A percentile compares a stretch with the other conserved stretches of the same genome.
Evolutionary conservation across 2,888 invertebrate species (phyloP).

Genomic region (Ormyrus labotus): DNA sequence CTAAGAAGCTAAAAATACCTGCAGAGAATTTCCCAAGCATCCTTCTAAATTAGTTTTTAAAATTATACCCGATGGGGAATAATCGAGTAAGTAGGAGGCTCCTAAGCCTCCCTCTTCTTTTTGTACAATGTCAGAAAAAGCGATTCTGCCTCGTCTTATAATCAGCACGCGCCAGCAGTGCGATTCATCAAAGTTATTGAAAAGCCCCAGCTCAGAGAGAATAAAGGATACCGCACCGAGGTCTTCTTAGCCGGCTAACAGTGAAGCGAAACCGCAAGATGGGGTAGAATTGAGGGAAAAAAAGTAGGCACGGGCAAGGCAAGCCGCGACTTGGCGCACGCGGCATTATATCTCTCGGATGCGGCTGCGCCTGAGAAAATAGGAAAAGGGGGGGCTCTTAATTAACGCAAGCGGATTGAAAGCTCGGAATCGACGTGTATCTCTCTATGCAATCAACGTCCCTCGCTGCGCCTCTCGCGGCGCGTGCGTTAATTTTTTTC

Average conservation of each 20-base stretch:
- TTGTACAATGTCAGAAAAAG: too few species aligned
- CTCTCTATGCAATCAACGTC: slow-evolving; percentile 20
- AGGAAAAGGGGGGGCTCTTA: slow-evolving; percentile 24
- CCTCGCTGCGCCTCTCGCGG: not conserved
- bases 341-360: not conserved
- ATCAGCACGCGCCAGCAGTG: too few species aligned
- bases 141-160: too few species aligned
- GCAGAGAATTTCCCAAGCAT: not conserved
- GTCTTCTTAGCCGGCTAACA: not conserved
- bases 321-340: not conserved
- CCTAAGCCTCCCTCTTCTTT: too few species aligned
- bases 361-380: slow-evolving; percentile 29
- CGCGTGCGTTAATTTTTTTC: too few species aligned
- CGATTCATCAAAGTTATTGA: too few species aligned
- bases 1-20: too few species aligned
- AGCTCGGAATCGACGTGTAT: slow-evolving; percentile 37
- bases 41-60: too few species aligned
- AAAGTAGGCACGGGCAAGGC: slow-evolving; percentile 12
- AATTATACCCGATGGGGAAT: too few species aligned
- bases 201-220: not conserved
- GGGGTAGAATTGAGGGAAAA: slow-evolving; percentile 16
- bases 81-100: too few species aligned
- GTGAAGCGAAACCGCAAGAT: slow-evolving; percentile 31
- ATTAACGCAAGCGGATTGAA: slow-evolving; percentile 53
- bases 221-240: not conserved